Percentiles rank a stretch among this genome's conserved stretches.
Evolutionary conservation across 2,113 vertebrate species (phyloP).

Genomic region (Alexandromys fortis): DNA sequence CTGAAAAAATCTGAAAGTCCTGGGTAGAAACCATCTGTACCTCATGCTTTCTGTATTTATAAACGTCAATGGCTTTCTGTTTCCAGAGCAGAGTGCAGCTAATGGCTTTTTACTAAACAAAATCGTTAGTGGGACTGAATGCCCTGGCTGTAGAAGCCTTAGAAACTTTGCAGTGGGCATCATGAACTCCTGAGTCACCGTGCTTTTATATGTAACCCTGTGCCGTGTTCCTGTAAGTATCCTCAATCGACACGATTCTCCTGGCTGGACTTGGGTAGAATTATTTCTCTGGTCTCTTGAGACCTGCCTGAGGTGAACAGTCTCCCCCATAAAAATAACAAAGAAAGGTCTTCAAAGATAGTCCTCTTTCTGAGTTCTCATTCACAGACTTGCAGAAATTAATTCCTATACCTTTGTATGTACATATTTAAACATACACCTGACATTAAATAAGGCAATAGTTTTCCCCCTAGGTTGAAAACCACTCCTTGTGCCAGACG

Average conservation of each 20-base stretch:
- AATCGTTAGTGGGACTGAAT: background rate
- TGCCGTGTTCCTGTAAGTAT: background rate
- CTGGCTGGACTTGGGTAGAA: too few species aligned
- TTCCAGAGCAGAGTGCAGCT: background rate
- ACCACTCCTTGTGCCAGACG: background rate
- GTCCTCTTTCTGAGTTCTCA: background rate
- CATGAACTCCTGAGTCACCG: background rate
- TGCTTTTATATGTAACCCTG: too few species aligned
- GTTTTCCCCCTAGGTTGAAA: background rate
- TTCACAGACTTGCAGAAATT: background rate
- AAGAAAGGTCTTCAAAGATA: background rate
- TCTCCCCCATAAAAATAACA: background rate
- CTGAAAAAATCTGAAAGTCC: background rate
- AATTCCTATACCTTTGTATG: background rate
- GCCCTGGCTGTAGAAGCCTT: background rate
- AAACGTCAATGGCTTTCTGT: background rate
- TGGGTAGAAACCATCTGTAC: background rate
- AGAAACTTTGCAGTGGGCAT: background rate
- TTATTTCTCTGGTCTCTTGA: background rate
- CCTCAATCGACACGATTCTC: background rate
- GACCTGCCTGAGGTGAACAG: background rate
- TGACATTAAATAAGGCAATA: background rate
- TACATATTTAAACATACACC: background rate
- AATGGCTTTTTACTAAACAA: background rate
- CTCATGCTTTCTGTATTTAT: background rate